phyloP scores from a whole-genome alignment of 2,113 vertebrate species.

The Megalops atlanticus region DNA sequence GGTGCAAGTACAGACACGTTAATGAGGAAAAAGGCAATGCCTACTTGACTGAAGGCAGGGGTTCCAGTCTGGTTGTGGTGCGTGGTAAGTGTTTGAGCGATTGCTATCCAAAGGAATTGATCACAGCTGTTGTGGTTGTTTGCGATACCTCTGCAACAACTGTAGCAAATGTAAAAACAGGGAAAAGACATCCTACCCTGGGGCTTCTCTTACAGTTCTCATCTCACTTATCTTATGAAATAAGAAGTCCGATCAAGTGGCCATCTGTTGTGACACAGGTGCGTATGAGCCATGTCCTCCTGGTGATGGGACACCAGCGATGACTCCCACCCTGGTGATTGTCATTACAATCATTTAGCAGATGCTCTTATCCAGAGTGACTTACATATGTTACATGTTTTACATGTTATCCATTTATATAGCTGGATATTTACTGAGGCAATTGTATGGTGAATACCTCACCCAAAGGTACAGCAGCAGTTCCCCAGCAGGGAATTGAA shows the following conservation, averaged over 20 bases:
- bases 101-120: no score
- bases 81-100: constrained; percentile 49
- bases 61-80: constrained; percentile 53
- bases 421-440: no score
- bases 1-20: constrained; percentile 28
- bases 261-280: constrained; percentile 3
- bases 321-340: constrained; percentile 12
- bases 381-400: no score
- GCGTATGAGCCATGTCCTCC: constrained; percentile 3
- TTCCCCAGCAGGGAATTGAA: no score
- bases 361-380: no score
- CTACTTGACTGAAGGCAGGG: fast-evolving
- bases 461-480: no score
- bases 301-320: neutral
- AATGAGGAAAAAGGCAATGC: fast-evolving
- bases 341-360: no score
- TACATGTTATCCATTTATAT: no score
- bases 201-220: neutral
- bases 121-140: no score
- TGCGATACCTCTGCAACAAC: no score
- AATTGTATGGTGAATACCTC: no score
- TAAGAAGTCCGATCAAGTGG: neutral
- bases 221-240: neutral
- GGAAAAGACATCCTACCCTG: neutral
- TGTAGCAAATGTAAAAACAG: neutral